Conservation (phyloP, 2,113 vertebrate species). For the Calypte anna region DNA sequence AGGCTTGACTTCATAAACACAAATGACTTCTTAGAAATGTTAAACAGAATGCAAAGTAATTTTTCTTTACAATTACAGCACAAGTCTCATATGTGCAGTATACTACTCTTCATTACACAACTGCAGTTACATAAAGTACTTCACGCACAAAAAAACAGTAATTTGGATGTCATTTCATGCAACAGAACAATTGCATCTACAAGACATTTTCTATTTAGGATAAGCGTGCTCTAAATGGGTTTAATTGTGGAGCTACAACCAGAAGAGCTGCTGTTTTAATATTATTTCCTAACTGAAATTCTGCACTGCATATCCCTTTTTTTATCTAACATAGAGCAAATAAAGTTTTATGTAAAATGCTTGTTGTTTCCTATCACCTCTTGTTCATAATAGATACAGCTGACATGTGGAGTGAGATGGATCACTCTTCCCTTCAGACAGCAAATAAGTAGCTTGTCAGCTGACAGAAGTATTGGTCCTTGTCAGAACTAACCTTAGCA, state of each 20-base stretch:
- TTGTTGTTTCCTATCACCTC: neutral
- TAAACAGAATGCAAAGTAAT: neutral
- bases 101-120: slow-evolving; percentile 40
- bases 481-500: neutral
- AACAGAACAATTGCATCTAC: slow-evolving; percentile 32
- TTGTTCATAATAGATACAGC: neutral
- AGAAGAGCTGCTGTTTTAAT: slow-evolving; percentile 33
- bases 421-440: neutral
- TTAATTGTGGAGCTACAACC: slow-evolving; percentile 60
- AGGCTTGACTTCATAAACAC: neutral
- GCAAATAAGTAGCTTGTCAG: neutral
- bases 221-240: slow-evolving; percentile 45
- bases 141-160: slow-evolving; percentile 40
- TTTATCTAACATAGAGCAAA: neutral
- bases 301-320: neutral
- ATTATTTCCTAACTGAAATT: slow-evolving; percentile 40
- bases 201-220: slow-evolving; percentile 44
- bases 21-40: neutral
- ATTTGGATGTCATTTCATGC: slow-evolving; percentile 64
- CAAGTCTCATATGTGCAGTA: neutral
- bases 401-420: neutral
- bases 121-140: slow-evolving; percentile 46
- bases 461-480: neutral
- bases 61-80: slow-evolving; percentile 24
- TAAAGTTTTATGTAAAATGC: neutral